phyloP scores from a whole-genome alignment of 2,888 invertebrate genomes.

The Flexamia atlantica region DNA sequence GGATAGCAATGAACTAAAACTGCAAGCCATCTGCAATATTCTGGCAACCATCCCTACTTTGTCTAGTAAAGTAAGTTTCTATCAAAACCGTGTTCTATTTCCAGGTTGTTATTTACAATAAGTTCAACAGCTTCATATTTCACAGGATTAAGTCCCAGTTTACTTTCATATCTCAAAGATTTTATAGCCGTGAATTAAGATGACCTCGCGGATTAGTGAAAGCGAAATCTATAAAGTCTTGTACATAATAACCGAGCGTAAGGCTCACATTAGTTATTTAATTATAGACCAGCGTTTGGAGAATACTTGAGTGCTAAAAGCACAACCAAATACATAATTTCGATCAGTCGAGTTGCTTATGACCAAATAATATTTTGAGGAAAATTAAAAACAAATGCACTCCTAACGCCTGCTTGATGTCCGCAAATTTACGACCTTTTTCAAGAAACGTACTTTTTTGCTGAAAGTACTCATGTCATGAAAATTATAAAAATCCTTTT shows the following conservation, averaged over 20 bases:
- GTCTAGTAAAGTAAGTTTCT: slow-evolving; percentile 42
- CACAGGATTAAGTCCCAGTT: slow-evolving; percentile 29
- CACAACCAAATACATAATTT: too few relatives aligned
- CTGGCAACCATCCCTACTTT: slow-evolving; percentile 21
- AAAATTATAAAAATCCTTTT: too few relatives aligned
- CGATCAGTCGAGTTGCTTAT: too few relatives aligned
- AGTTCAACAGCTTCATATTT: not conserved
- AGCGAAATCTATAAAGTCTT: slow-evolving; percentile 4
- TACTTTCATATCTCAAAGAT: slow-evolving; percentile 19
- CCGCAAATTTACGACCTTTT: too few relatives aligned
- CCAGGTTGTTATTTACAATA: slow-evolving; percentile 27
- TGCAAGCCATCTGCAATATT: too few relatives aligned
- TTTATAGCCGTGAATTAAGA: not conserved
- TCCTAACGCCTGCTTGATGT: too few relatives aligned
- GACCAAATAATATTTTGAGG: too few relatives aligned
- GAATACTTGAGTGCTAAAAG: too few relatives aligned
- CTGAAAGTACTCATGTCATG: too few relatives aligned
- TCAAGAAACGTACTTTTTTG: too few relatives aligned
- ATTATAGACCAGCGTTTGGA: not conserved
- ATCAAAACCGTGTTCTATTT: slow-evolving; percentile 46
- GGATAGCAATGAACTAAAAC: too few relatives aligned
- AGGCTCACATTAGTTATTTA: not conserved
- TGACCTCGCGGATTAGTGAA: not conserved
- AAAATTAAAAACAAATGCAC: too few relatives aligned
- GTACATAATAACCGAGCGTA: not conserved